Evolutionary conservation across 2,888 invertebrate species (phyloP), one percentile per base, ranked within the genome.

Genomic region (Sarcophaga variegata): DNA sequence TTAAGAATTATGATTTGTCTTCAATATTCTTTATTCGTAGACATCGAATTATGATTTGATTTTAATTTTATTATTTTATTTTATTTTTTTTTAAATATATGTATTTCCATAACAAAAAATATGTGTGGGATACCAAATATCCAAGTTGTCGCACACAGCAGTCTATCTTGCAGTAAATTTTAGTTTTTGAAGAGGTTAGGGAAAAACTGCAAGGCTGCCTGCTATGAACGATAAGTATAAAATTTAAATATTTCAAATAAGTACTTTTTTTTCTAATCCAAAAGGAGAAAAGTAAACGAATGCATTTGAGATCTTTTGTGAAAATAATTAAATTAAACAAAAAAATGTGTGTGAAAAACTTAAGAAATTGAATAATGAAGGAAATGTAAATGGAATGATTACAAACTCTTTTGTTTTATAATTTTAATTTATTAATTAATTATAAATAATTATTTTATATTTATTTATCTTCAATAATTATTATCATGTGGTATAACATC

Each of bases 41-140:
- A 74, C 62, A 63, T 49, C 25, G 63, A 45, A 22, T 78, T 63
- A 71, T 69, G 25, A 62, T 66, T 83, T 62, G 12, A 63, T 64
- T 67, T 76, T 66, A 59, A 54, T 81, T 27, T 77, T 71, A 17
- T 70, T 37, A 60, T 66, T 72, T 66, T 47, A 49, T 76, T 80
- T 83, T 60, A 66, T 25, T 71, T 70, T 37, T 54, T 27, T 64
- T 64, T 69, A 27, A 27, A 37, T 37, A 37, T 37, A 37, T 37
- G 37, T 37, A 17, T 66, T 37, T 37, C 8, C 37, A 37, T 45
- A 64, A 64, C 12, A 27, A 27, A 27, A 25, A 45, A 37, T 37
- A 37, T 37, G 10, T 37, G 37, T 37, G 37, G 37, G 2, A 37
- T 37, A 37, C 37, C 37, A 37, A 37, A 37, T 10, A 37, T 10